Evolutionary conservation across 2,113 vertebrate genomes (phyloP), one percentile per base, ranked within the genome.

Genomic region (Mellivora capensis): DNA sequence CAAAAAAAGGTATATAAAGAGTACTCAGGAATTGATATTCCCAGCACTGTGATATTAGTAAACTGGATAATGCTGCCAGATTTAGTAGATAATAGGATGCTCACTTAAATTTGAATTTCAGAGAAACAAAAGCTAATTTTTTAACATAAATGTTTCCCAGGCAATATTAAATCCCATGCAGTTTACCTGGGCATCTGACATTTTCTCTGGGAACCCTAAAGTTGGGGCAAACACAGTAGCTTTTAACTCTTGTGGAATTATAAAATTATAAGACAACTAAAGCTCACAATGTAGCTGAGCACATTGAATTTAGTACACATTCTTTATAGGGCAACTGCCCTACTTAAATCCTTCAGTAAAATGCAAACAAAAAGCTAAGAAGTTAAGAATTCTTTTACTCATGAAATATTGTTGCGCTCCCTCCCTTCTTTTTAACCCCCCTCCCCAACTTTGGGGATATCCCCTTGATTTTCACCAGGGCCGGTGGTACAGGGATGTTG

Each of bases 21-120:
- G 14, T 86, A 34, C 44, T 88, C 7, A 67, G 27, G 4, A 79
- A 88, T 34, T 94, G 15, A 44, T 82, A 86, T 94, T 77, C 7
- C 37, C 17, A 49, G 6, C 29, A 44, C 39, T 62, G 10, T 49
- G 54, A 57, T 84, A 20, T 87, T 93, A 88, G 49, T 62, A 86
- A 87, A 86, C 52, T 91, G 61, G 21, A 2, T 25, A 89, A 25
- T 23, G 74, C 54, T 74, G 1, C 69, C 52, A 74, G 10, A 90
- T 87, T 89, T 86, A 94, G 39, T 61, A 77, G 80, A 44, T 89
- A 88, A 59, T 5, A 91, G n/a, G 52, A 54, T 12, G 6, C 8
- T 31, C 11, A 57, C 17, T 90, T 90, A 93, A 74, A 81, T 93
- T 80, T 90, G 18, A 87, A 94, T 81, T 95, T 87, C 52, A 71